Conservation (phyloP, 2,113 vertebrate species). For the Megaceryle maxima region DNA sequence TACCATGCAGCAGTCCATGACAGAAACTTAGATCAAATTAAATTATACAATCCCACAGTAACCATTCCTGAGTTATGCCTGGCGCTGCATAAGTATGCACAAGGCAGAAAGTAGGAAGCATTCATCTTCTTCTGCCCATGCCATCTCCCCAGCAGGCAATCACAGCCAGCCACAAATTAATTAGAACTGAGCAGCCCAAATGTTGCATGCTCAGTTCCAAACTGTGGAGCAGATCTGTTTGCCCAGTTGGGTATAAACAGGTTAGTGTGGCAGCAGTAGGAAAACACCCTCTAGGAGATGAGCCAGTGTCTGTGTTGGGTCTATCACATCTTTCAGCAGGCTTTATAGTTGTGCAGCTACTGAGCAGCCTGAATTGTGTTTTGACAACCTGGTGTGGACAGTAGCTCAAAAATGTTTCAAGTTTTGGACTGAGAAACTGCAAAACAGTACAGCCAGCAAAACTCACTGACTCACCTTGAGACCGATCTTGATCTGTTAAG, state of each 20-base stretch:
- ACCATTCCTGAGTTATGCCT: not conserved
- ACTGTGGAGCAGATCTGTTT: not conserved
- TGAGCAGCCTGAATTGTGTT: accelerated
- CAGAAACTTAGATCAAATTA: not conserved
- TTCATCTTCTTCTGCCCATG: not conserved
- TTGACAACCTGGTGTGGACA: not conserved
- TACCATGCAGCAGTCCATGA: not conserved
- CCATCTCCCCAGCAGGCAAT: not conserved
- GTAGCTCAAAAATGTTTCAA: not conserved
- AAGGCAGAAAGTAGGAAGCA: not conserved
- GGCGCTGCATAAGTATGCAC: not conserved
- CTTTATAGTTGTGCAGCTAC: not conserved
- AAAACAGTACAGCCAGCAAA: not conserved
- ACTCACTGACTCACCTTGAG: conserved; percentile 79
- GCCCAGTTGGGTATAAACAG: not conserved
- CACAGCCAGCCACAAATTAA: not conserved
- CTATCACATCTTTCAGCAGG: not conserved
- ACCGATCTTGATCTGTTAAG: conserved; percentile 85
- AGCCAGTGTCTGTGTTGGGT: accelerated
- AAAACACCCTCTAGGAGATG: not conserved
- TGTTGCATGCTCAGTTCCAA: accelerated
- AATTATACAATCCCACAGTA: not conserved
- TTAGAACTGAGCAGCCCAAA: not conserved
- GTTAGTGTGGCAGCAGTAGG: not conserved
- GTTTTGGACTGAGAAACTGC: not conserved